Evolutionary conservation across 2,113 vertebrate species (phyloP), one percentile per base, ranked within the genome.

Genomic region (Microcebus tavaratra): DNA sequence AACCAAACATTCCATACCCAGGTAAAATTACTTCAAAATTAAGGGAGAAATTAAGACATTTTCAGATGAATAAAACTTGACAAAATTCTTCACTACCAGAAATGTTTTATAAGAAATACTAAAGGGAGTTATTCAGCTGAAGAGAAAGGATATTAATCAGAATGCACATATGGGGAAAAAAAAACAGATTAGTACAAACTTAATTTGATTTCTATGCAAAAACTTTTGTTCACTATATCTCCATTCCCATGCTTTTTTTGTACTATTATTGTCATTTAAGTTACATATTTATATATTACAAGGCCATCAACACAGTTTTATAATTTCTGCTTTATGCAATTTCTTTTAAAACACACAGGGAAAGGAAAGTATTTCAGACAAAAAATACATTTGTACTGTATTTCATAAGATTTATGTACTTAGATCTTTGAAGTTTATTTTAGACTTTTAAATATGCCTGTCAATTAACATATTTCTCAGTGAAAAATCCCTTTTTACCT

Each of bases 351-450:
- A 57, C 55, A 57, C 55, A 57, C 21, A 57, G 55, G 55, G 8
- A 57, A 13, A 70, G 36, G 12, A 70, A 72, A 27, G 0, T 23
- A 6, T 73, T 29, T 79, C 20, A 57, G 20, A 57, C 20, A 57
- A 57, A 57, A 57, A 21, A 57, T 57, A 57, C 55, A 57, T 57
- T 57, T 57, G 1, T 57, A 57, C 55, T 57, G 55, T 57, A 57
- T 57, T 57, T 57, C 55, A 57, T 57, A 57, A 57, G 55, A 57
- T 21, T 20, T 57, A 57, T 57, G 55, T 79, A 9, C 68, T 72
- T 70, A 23, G 34, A 80, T 90, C 75, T 90, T 84, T 95, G 96
- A 97, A 92, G 85, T 88, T 93, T 91, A 90, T 83, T 87, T 95
- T 70, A 95, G 70, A 84, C 91, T 88, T 86, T 85, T 68, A 76